These are phyloP conservation scores for Tenualosa ilisha DNA, from an alignment of 2,797 vertebrate genomes.

Conservation along the genomic window DNA sequence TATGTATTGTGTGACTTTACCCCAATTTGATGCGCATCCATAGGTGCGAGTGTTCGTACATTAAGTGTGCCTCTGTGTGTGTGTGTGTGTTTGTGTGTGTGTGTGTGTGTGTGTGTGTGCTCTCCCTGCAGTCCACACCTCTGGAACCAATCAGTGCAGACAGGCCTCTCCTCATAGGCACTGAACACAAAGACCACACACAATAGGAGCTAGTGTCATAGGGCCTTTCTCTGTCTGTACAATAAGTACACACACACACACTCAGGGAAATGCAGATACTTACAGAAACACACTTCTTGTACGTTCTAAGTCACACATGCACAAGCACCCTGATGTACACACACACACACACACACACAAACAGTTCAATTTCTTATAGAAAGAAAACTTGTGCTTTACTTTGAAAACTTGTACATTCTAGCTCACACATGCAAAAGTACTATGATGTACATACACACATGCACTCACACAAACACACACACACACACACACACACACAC, in stretches of 20 bases:
- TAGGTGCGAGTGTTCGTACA: too few species aligned
- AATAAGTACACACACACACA: constrained; percentile 11
- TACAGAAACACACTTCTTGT: not conserved
- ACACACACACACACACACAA: not conserved
- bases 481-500: not conserved
- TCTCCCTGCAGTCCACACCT: not conserved
- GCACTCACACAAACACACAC: too few species aligned
- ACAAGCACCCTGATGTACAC: not conserved
- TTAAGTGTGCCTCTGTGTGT: too few species aligned
- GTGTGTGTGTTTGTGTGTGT: not conserved
- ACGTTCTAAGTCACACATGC: too few species aligned
- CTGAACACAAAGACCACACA: not conserved
- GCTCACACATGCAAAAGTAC: too few species aligned
- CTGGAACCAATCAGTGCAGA: not conserved
- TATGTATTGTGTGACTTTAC: too few species aligned
- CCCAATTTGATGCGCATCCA: too few species aligned
- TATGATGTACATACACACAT: too few species aligned
- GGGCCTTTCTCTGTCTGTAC: not conserved
- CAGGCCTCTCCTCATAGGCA: not conserved
- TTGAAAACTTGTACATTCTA: too few species aligned
- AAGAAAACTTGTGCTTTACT: too few species aligned
- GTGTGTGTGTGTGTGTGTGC: not conserved
- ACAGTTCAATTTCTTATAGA: too few species aligned
- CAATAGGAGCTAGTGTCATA: constrained; percentile 1
- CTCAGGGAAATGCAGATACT: not conserved